A percentile compares a stretch with the other conserved stretches of the same genome.
Conservation (phyloP, 2,113 vertebrate species). For the Phylloscopus trochiloides region DNA sequence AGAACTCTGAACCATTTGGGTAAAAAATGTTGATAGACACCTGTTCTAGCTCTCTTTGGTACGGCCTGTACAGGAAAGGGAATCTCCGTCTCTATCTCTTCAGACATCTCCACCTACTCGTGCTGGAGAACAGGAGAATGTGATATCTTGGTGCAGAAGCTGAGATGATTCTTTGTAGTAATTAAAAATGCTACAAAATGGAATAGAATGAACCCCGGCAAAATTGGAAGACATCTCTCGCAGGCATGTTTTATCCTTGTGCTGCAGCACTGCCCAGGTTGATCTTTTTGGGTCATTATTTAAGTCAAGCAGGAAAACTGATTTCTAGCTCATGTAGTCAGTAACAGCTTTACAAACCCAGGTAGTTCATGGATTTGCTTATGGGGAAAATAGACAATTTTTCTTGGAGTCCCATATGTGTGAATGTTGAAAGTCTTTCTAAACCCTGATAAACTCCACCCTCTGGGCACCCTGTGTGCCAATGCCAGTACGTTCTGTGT, state of each 20-base stretch:
- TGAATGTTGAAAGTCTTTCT: background rate
- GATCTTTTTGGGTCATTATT: background rate
- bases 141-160: background rate
- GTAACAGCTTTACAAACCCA: background rate
- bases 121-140: background rate
- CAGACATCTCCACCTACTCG: background rate
- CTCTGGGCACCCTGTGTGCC: background rate
- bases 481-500: fast-evolving
- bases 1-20: background rate
- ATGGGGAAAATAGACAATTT: background rate
- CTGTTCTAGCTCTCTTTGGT: background rate
- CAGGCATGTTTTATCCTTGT: fast-evolving
- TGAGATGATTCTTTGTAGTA: background rate
- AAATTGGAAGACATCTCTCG: fast-evolving
- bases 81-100: background rate
- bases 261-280: background rate
- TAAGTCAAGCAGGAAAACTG: background rate
- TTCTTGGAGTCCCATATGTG: background rate
- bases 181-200: background rate
- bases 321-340: background rate
- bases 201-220: background rate
- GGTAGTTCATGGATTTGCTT: background rate
- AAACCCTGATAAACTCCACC: background rate
- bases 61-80: background rate
- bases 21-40: background rate